A percentile compares a stretch with the other conserved stretches of the same genome.
Evolutionary conservation across 2,888 invertebrate genomes (phyloP).

Genomic region (Agrotis clavis): DNA sequence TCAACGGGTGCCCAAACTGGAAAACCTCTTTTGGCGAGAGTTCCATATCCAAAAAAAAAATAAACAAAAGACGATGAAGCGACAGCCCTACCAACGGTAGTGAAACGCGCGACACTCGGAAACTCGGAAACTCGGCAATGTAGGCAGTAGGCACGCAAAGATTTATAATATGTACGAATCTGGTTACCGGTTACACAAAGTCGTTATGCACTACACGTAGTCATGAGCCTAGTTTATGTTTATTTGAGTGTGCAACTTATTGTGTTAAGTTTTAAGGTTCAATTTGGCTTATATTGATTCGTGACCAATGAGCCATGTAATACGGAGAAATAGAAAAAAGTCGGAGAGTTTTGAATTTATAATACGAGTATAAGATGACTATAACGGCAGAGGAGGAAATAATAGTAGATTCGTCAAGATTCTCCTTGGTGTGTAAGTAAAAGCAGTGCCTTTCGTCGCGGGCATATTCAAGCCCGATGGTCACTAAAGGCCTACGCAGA

Average conservation of each 20-base stretch:
- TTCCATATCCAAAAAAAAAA: neutral
- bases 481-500: no score
- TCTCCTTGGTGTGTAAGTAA: no score
- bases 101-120: conserved; percentile 58
- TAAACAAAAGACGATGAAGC: neutral
- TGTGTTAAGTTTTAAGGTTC: neutral
- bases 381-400: no score
- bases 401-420: no score
- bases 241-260: conserved; percentile 36
- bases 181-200: conserved; percentile 62
- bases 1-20: no score
- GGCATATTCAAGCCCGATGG: no score
- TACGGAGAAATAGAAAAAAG: no score
- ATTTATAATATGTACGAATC: conserved; percentile 66
- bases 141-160: conserved; percentile 57
- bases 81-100: conserved; percentile 45
- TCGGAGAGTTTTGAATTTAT: no score
- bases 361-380: no score
- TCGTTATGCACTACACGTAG: conserved; percentile 45
- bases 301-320: no score
- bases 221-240: conserved; percentile 33
- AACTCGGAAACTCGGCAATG: conserved; percentile 66
- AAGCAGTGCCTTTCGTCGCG: no score
- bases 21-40: no score
- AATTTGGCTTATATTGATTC: neutral